Evolutionary conservation across 2,888 invertebrate genomes (phyloP).

Genomic region (Drosophila prolongata): DNA sequence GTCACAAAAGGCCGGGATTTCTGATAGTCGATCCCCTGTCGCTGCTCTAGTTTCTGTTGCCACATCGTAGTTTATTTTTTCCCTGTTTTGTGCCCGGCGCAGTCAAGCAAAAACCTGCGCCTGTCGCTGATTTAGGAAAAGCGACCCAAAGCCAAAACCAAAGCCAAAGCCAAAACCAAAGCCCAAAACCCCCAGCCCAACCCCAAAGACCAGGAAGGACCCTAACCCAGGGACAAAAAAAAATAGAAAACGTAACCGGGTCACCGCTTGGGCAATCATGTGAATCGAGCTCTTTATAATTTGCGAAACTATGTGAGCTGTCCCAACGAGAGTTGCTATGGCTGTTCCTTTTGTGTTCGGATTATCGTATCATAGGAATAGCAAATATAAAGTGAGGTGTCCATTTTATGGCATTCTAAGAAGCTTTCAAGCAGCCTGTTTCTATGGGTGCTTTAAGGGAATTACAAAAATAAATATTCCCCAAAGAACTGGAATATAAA

Average conservation of each 20-base stretch:
- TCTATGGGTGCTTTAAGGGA: not conserved
- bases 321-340: conserved; percentile 34
- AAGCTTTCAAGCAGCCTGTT: conserved; percentile 8
- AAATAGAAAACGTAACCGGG: conserved; percentile 31
- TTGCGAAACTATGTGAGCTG: conserved; percentile 50
- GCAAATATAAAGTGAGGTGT: conserved; percentile 1
- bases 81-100: conserved; percentile 60
- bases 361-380: conserved; percentile 12
- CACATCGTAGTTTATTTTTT: conserved; percentile 48
- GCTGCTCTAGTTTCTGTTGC: conserved; percentile 49
- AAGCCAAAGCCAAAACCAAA: conserved; percentile 13
- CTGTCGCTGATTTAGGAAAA: conserved; percentile 55
- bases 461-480: too few relatives aligned
- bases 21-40: conserved; percentile 42
- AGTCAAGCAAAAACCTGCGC: conserved; percentile 68
- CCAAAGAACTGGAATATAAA: too few relatives aligned
- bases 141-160: conserved; percentile 39
- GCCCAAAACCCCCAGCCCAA: not conserved
- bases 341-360: conserved; percentile 25
- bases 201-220: conserved; percentile 15
- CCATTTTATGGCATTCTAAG: conserved; percentile 7
- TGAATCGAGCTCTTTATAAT: conserved; percentile 80
- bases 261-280: conserved; percentile 77
- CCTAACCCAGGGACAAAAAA: conserved; percentile 1
- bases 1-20: conserved; percentile 58